A percentile compares a stretch with the other conserved stretches of the same genome.
Conservation (phyloP, 2,888 invertebrate genomes). For the Sphaerophoria rueppellii region DNA sequence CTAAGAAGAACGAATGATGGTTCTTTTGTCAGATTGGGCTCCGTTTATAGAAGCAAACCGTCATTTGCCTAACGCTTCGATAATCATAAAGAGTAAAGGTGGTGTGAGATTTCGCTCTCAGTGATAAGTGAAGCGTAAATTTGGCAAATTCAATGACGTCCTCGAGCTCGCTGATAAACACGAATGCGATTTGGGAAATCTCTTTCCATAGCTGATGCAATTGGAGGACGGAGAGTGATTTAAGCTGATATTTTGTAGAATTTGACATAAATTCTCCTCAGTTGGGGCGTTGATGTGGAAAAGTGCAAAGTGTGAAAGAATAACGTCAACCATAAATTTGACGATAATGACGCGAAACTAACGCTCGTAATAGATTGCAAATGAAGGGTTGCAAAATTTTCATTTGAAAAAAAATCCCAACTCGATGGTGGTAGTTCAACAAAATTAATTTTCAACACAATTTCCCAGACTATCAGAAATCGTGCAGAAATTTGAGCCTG, state of each 20-base stretch:
- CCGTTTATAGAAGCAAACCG: slow-evolving; percentile 18
- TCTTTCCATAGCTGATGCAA: too few relatives aligned
- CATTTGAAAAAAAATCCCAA: neutral
- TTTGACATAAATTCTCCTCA: neutral
- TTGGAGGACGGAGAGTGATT: slow-evolving; percentile 6
- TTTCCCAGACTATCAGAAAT: neutral
- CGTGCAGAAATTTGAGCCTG: neutral
- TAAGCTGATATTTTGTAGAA: neutral
- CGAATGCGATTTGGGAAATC: slow-evolving; percentile 56
- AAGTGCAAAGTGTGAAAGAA: slow-evolving; percentile 39
- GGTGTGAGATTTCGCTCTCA: neutral
- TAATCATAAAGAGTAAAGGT: slow-evolving; percentile 29
- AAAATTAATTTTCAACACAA: neutral
- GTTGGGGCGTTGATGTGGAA: slow-evolving; percentile 35
- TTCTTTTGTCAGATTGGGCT: slow-evolving; percentile 20
- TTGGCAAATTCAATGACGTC: slow-evolving; percentile 64
- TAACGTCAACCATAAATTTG: slow-evolving; percentile 54
- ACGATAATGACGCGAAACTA: slow-evolving; percentile 33
- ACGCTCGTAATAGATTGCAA: slow-evolving; percentile 27
- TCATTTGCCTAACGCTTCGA: slow-evolving; percentile 45
- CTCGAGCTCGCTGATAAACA: slow-evolving; percentile 36
- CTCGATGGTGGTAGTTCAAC: too few relatives aligned
- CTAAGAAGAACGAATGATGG: neutral
- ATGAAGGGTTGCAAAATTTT: slow-evolving; percentile 9
- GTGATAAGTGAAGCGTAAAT: slow-evolving; percentile 55